A percentile compares a stretch with the other conserved stretches of the same genome.
Conservation (phyloP, 2,113 vertebrate genomes). For the Bambusicola thoracicus region DNA sequence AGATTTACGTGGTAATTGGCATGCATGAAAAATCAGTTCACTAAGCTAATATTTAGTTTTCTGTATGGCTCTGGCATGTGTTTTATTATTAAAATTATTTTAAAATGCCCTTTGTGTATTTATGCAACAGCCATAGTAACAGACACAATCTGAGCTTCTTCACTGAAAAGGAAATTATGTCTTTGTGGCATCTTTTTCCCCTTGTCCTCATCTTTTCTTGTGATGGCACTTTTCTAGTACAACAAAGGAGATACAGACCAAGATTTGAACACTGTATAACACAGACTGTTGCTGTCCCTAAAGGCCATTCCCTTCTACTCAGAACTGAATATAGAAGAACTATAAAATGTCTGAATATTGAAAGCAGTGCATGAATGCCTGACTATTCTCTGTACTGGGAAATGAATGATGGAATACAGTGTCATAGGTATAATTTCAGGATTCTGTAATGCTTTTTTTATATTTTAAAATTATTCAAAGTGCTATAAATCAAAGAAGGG, state of each 20-base stretch:
- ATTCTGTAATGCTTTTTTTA: not conserved
- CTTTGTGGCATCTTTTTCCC: constrained; percentile 49
- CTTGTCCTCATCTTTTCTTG: constrained; percentile 53
- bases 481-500: not conserved
- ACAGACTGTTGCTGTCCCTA: constrained; percentile 13
- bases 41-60: constrained; percentile 67
- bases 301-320: not conserved
- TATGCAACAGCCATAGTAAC: constrained; percentile 56
- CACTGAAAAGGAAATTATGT: not conserved
- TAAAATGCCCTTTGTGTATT: constrained; percentile 69
- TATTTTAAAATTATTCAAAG: not conserved
- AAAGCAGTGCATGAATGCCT: not conserved
- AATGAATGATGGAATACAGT: not conserved
- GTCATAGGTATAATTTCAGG: not conserved
- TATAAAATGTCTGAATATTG: not conserved
- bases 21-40: constrained; percentile 72
- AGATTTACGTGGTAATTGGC: constrained; percentile 73
- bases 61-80: constrained; percentile 61
- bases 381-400: not conserved
- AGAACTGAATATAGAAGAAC: constrained; percentile 13
- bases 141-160: constrained; percentile 29
- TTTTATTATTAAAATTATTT: constrained; percentile 73
- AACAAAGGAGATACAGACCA: constrained; percentile 31
- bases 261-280: constrained; percentile 45
- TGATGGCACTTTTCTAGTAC: not conserved